phyloP scores from a whole-genome alignment of 2,113 vertebrate genomes.

The Indicator maculatus region DNA sequence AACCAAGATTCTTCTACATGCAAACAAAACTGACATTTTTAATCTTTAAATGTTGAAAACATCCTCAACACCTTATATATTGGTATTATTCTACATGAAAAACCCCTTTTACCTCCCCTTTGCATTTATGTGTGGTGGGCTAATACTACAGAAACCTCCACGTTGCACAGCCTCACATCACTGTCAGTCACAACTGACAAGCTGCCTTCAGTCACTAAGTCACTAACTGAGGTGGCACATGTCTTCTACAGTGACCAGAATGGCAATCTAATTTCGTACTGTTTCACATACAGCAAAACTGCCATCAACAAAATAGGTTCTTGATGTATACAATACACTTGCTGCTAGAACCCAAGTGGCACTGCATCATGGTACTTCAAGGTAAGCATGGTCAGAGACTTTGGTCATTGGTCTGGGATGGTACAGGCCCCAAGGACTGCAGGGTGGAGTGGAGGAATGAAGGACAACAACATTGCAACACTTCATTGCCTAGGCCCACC shows the following conservation, averaged over 20 bases:
- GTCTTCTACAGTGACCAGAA: not conserved
- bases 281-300: not conserved
- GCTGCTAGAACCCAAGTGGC: not conserved
- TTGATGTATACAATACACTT: not conserved
- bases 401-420: not conserved
- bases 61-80: not conserved
- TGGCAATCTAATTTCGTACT: not conserved
- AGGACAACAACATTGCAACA: not conserved
- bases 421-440: not conserved
- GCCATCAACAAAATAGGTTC: not conserved
- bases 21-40: not conserved
- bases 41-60: not conserved
- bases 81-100: not conserved
- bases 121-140: not conserved
- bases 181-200: not conserved
- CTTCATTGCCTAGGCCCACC: not conserved
- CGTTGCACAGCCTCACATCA: not conserved
- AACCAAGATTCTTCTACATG: not conserved
- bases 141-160: not conserved
- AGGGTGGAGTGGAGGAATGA: not conserved
- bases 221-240: not conserved
- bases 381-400: not conserved
- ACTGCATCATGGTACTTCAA: not conserved
- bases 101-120: not conserved
- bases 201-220: not conserved